phyloP scores from a whole-genome alignment of 2,888 invertebrate genomes.

The Limnephilus auricula region DNA sequence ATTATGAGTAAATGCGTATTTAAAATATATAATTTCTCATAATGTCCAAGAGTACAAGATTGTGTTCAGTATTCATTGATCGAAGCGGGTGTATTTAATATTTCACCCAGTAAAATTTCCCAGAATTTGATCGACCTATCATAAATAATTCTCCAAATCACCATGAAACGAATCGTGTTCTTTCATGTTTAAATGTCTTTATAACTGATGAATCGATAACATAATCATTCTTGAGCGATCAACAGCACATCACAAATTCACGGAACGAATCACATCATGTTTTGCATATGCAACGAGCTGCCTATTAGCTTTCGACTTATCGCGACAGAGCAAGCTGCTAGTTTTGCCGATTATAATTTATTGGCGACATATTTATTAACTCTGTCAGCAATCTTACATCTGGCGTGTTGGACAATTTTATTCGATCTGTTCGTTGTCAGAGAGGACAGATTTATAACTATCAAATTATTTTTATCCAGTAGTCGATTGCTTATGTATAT shows the following conservation, averaged over 20 bases:
- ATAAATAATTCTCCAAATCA: not conserved
- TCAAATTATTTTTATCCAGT: not conserved
- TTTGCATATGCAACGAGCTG: not conserved
- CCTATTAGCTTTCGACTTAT: not conserved
- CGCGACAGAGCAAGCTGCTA: not conserved
- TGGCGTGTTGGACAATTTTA: not conserved
- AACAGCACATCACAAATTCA: slow-evolving; percentile 3
- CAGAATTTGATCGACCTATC: not conserved
- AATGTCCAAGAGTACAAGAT: not conserved
- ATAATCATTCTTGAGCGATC: not conserved
- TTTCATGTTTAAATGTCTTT: not conserved
- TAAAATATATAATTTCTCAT: not conserved
- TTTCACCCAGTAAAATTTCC: not conserved
- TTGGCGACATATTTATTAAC: slow-evolving; percentile 14
- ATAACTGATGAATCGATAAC: slow-evolving; percentile 2
- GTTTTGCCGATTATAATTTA: slow-evolving; percentile 19
- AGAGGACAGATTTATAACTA: not conserved
- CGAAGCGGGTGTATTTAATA: not conserved
- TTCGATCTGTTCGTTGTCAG: not conserved
- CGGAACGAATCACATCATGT: slow-evolving; percentile 16
- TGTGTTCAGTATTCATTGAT: not conserved
- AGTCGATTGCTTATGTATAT: too few species aligned
- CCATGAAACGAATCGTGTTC: not conserved
- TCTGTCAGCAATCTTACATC: not conserved
- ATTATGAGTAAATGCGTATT: not conserved